phyloP scores from a whole-genome alignment of 2,113 vertebrate genomes.

The Oryzias celebensis region DNA sequence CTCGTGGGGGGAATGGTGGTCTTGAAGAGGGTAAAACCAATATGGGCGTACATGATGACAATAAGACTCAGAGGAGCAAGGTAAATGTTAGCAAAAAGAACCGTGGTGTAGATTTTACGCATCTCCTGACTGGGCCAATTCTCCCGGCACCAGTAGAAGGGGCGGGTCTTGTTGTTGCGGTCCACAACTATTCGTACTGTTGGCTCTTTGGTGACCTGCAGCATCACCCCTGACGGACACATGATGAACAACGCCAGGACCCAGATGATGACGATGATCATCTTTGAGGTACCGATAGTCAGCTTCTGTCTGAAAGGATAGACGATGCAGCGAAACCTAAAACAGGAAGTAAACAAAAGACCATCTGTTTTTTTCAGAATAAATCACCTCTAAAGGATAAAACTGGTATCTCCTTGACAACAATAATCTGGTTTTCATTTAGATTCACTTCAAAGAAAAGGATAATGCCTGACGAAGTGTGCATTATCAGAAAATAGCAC shows the following conservation, averaged over 20 bases:
- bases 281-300: slow-evolving; percentile 74
- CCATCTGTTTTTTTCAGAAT: not conserved
- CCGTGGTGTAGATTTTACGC: slow-evolving; percentile 89
- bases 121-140: slow-evolving; percentile 88
- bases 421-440: too few relatives aligned
- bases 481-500: too few relatives aligned
- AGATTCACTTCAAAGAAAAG: too few relatives aligned
- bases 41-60: slow-evolving; percentile 84
- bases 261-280: slow-evolving; percentile 85
- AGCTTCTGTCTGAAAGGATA: slow-evolving; percentile 91
- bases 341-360: slow-evolving; percentile 4
- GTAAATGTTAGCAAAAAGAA: slow-evolving; percentile 91
- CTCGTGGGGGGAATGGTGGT: slow-evolving; percentile 31
- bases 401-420: too few relatives aligned
- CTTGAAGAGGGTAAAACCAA: slow-evolving; percentile 82
- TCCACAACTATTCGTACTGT: slow-evolving; percentile 78
- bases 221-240: slow-evolving; percentile 89
- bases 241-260: slow-evolving; percentile 84
- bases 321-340: slow-evolving; percentile 87
- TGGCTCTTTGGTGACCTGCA: slow-evolving; percentile 84
- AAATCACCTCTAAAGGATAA: not conserved
- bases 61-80: slow-evolving; percentile 86
- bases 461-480: too few relatives aligned
- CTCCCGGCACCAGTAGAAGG: slow-evolving; percentile 90
- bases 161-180: slow-evolving; percentile 66